phyloP scores from a whole-genome alignment of 2,888 invertebrate species.

The Spisula subtruncata region DNA sequence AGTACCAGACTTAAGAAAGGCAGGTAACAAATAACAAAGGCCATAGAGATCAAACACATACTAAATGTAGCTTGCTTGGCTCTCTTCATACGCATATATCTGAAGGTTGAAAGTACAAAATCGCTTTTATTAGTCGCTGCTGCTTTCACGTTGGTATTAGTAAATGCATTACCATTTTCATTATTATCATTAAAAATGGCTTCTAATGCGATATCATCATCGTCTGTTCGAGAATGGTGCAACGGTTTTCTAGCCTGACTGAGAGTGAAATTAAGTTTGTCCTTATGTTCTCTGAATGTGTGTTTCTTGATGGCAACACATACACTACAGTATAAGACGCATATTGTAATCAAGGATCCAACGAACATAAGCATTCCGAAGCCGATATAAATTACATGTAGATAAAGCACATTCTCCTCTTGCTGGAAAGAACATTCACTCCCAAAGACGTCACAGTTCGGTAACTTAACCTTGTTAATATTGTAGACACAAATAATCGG shows the following conservation, averaged over 20 bases:
- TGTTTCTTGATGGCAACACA: conserved; percentile 58
- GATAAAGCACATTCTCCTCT: neutral
- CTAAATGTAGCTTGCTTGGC: conserved; percentile 71
- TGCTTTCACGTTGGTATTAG: neutral
- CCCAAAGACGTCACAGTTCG: conserved; percentile 37
- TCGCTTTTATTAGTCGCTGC: neutral
- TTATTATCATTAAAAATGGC: too few species aligned
- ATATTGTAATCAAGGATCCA: conserved; percentile 50
- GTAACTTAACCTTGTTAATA: conserved; percentile 37
- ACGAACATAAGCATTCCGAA: conserved; percentile 60
- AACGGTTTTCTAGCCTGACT: neutral
- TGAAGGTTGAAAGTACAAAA: neutral
- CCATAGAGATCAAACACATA: conserved; percentile 72
- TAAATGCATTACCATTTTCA: neutral
- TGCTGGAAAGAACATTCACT: conserved; percentile 60
- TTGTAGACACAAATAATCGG: conserved; percentile 60
- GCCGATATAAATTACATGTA: conserved; percentile 41
- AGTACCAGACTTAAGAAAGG: conserved; percentile 65
- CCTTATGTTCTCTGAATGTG: too few species aligned
- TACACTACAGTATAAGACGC: conserved; percentile 61
- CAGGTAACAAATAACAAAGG: conserved; percentile 71
- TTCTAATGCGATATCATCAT: too few species aligned
- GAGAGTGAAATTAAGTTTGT: too few species aligned
- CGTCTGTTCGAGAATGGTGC: neutral
- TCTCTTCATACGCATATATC: conserved; percentile 34